Base-by-base conservation (phyloP, 2,888 invertebrate species). In the Catocala fraxini region DNA sequence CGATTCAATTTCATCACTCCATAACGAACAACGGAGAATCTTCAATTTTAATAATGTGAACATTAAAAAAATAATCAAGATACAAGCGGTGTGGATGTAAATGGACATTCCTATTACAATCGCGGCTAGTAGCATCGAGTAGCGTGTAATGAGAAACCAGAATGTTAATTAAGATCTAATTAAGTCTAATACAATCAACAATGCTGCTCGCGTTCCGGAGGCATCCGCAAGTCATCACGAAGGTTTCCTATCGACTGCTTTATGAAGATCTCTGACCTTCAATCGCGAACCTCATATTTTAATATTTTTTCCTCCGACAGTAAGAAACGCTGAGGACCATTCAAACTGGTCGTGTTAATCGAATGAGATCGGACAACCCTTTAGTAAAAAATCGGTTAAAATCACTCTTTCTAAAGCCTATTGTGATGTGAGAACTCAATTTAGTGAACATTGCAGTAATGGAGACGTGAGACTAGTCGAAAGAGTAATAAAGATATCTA, bases 81-180 rank as follows among this genome's bases (percentile, higher is more conserved):
- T 90, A 87, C 83, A 81, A 82, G 84, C 81, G 80, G 82, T 83
- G 77, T 81, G 81, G 85, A 87, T 87, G 86, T 88, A 86, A 90
- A 90, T 89, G 85, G 85, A 91, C 89, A 92, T 91, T 92, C 89
- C 88, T 91, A 93, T 92, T 89, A 92, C 82, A 73, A 74, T 65
- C 84, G 81, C 87, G 82, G 89, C 85, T 89, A 86, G 92, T 92
- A 92, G 93, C 91, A 83, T 83, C 79, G 91, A 90, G 90, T 86
- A 92, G 90, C 93, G 92, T 93, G 93, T 93, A 94, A 94, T 94
- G 91, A 93, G 93, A 94, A 93, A 92, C 89, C 90, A 89, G 90
- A 93, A 93, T 92, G 92, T 92, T 94, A 93, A 94, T 93, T 93
- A 93, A 92, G 93, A 92, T 92, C 92, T 92, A 94, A 94, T 94